Evolutionary conservation across 2,113 vertebrate genomes (phyloP), one percentile per base, ranked within the genome.

Genomic region (Vidua macroura): DNA sequence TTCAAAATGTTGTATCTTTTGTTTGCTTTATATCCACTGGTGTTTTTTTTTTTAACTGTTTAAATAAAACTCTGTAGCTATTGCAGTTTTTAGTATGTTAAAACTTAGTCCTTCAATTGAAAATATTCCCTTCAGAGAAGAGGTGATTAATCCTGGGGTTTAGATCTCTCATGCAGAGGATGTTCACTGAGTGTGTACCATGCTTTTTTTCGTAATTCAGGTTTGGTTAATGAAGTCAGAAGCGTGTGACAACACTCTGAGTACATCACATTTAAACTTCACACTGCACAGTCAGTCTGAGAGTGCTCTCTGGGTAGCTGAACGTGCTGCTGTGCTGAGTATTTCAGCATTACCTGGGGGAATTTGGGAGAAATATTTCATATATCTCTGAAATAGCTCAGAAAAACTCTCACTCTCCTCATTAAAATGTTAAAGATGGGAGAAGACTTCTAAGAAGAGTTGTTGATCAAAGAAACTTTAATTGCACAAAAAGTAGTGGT

Each of bases 171-270:
- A 2, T 33, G 60, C 30, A 33, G 18, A 80, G 59, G 58, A 12
- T 91, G 41, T 35, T 83, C 51, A 48, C 0, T n/a, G 46, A 74
- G 30, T 5, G 15, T 51, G 21, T 77, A 41, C n/a, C 0, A 0
- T 46, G 12, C 13, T 49, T 67, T 90, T 35, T 62, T 35, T n/a
- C 0, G 0, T 58, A 46, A 30, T 58, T 86, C 14, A 41, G 2
- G 15, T 59, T 55, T 75, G 49, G 8, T 39, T 56, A 21, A 17
- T 78, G 16, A 62, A 73, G 28, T 31, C 10, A 28, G 52, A 73
- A 78, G 56, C 0, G 0, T 15, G 24, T 49, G 83, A 43, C n/a
- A 74, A 16, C 46, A 53, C 7, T 22, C 25, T 80, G 37, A 23
- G 31, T 2, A 59, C 39, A 41, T 66, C 17, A 11, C 7, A 4